These are phyloP conservation scores for Nasonia oneida DNA, from an alignment of 2,888 invertebrate genomes.

Conservation along the genomic window DNA sequence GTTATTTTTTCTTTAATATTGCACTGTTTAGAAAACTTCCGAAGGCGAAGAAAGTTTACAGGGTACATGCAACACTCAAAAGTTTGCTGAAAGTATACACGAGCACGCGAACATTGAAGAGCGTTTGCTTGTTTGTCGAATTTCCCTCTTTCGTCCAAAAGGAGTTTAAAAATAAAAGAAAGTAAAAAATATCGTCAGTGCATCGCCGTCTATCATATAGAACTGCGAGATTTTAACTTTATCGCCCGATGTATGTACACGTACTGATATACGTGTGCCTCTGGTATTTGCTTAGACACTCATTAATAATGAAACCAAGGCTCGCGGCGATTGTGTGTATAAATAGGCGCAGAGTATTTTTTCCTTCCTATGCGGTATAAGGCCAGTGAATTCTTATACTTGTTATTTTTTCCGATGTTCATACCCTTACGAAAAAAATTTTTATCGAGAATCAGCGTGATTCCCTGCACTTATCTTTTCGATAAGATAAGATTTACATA, in stretches of 20 bases:
- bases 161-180: not conserved
- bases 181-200: not conserved
- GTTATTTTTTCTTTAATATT: not conserved
- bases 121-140: not conserved
- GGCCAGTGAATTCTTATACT: too few species aligned
- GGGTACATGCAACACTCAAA: not conserved
- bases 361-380: not conserved
- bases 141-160: not conserved
- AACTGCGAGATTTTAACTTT: conserved; percentile 1
- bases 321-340: not conserved
- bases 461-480: not conserved
- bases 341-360: not conserved
- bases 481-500: not conserved
- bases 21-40: not conserved
- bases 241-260: not conserved
- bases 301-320: conserved; percentile 40
- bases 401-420: not conserved
- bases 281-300: conserved; percentile 25
- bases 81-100: not conserved
- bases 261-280: not conserved
- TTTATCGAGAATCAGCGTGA: not conserved
- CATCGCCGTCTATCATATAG: not conserved
- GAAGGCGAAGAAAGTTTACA: not conserved
- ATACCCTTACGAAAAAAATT: conserved; percentile 26
- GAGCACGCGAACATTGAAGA: not conserved